Evolutionary conservation across 2,797 vertebrate genomes (phyloP).

Genomic region (Acridotheres tristis): DNA sequence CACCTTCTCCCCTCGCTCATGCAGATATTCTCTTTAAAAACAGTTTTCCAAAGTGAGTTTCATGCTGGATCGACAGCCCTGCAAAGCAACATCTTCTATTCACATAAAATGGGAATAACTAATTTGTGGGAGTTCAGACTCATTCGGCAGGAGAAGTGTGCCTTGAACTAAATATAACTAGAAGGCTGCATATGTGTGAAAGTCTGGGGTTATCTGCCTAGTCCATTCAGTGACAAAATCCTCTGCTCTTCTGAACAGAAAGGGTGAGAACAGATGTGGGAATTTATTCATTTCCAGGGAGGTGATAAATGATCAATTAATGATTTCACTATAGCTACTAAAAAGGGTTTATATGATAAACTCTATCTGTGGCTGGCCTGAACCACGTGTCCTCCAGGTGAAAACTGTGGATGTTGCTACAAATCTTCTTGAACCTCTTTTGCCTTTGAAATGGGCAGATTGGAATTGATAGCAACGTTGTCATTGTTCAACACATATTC

Average conservation of each 20-base stretch:
- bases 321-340: background rate
- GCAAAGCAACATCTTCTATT: constrained; percentile 3
- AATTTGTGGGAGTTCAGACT: background rate
- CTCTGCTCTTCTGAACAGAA: background rate
- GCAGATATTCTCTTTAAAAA: constrained; percentile 33
- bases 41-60: constrained; percentile 39
- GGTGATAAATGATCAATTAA: background rate
- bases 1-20: background rate
- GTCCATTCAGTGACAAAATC: background rate
- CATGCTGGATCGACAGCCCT: constrained; percentile 7
- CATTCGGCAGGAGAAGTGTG: background rate
- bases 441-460: background rate
- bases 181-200: background rate
- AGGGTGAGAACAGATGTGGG: background rate
- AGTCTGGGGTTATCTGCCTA: background rate
- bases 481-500: background rate
- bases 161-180: background rate
- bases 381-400: background rate
- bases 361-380: background rate
- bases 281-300: background rate
- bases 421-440: background rate
- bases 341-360: background rate
- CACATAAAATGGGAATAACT: constrained; percentile 16
- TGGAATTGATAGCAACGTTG: background rate
- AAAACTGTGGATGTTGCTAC: background rate